A percentile compares a stretch with the other conserved stretches of the same genome.
Evolutionary conservation across 2,113 vertebrate species (phyloP).

Genomic region (Macroglossus sobrinus): DNA sequence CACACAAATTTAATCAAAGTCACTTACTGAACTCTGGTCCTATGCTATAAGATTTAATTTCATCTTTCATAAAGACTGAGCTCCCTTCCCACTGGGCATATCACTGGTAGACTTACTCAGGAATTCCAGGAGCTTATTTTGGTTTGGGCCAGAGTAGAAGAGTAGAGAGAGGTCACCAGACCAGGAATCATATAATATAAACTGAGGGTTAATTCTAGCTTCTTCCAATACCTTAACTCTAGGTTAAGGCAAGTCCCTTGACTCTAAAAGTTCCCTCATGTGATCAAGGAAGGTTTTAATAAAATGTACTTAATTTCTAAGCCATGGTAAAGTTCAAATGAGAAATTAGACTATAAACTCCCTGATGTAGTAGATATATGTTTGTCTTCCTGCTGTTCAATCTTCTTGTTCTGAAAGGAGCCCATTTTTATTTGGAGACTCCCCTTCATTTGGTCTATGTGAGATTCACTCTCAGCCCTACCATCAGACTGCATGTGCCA

Average conservation of each 20-base stretch:
- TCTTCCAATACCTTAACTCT: background rate
- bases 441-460: background rate
- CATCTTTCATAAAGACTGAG: background rate
- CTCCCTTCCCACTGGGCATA: background rate
- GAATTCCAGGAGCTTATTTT: background rate
- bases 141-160: background rate
- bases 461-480: background rate
- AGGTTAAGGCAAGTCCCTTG: background rate
- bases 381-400: background rate
- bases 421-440: background rate
- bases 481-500: background rate
- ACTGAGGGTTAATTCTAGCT: background rate
- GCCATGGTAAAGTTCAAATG: background rate
- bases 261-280: background rate
- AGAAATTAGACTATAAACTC: background rate
- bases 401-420: background rate
- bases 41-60: background rate
- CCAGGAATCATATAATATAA: background rate
- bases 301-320: constrained; percentile 8
- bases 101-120: background rate
- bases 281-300: background rate
- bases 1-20: background rate
- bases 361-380: background rate
- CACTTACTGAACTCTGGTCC: background rate
- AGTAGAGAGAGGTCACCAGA: background rate